Base-by-base conservation (phyloP, 2,113 vertebrate species). In the Seriola quinqueradiata region DNA sequence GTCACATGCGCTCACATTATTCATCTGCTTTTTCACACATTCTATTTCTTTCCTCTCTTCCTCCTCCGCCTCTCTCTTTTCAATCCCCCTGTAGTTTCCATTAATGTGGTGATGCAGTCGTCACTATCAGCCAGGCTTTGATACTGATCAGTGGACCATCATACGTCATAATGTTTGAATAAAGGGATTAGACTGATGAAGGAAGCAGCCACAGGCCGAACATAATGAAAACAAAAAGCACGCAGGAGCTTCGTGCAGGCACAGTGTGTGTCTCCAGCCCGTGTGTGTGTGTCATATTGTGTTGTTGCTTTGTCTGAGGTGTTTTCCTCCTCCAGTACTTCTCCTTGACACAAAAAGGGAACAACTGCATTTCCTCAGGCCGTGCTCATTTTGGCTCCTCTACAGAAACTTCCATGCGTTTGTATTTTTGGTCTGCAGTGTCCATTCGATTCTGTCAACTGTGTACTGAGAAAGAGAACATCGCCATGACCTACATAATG, bases 401-500 rank as follows among this genome's bases (percentile, higher is more conserved):
- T 55, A 67, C 63, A 48, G n/a, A 71, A 55, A 25, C 78, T 79
- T 78, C 42, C 32, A 61, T 58, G 63, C 57, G 2, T 87, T 79
- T 81, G 67, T 86, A 74, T 85, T 86, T 86, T 87, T 84, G 82
- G 78, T 87, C 65, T 5, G 66, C 66, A 19, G 38, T 83, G 81
- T 89, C 87, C 75, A 25, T 85, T 87, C 60, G 61, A 79, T 86
- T 89, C 67, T 60, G 82, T 91, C 82, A 82, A 59, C 69, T 28
- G 58, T 70, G 79, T 60, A 77, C 85, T 25, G 75, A 83, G 69
- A 82, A 85, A 84, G 77, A 84, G 90, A 90, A 89, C 89, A 91
- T 82, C 28, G 34, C 69, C 70, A 21, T 84, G 90, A 88, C 86
- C 83, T 72, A 63, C 80, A 66, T 75, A 78, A 82, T 90, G 81